Evolutionary conservation across 2,113 vertebrate genomes (phyloP), one percentile per base, ranked within the genome.

Genomic region (Arizona elegans): DNA sequence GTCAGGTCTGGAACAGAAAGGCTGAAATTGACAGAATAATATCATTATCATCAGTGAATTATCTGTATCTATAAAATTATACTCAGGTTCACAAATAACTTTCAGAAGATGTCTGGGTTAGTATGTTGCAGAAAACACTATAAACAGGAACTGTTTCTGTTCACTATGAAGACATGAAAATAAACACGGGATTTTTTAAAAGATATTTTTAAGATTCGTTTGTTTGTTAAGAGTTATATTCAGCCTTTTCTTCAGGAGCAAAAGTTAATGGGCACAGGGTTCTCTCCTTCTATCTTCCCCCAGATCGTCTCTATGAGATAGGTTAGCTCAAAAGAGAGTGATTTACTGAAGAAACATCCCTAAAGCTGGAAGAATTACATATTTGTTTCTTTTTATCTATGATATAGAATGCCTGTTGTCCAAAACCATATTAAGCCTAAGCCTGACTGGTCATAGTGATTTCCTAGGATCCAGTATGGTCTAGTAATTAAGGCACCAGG

Each of bases 1-100:
- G 99, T 99, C 95, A 99, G 97, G 95, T 99, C 99, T 47, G 99
- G 99, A 86, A 99, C 99, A 0, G 99, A 99, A 91, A 99, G 98
- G 96, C 99, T 99, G 97, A n/a, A 97, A 96, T 94, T 94, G 91
- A 95, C 95, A 95, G 93, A 95, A 88, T 92, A 92, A 86, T 93
- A 29, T 56, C 87, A 29, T 5, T 92, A 90, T 26, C 54, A 90
- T 26, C 54, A 91, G 1, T 89, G 38, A 62, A 59, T 11, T 11
- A 15, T n/a, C 87, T 81, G 6, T 43, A 81, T 43, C 17, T 81
- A 81, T 81, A 43, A 43, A 81, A 55, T 24, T 65, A 5, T 38
- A 93, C 11, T 4, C 11, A 56, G 24, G 8, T 38, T 47, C 86
- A 93, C 5, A 56, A 87, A 47, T 21, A 55, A 56, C 55, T 56